Evolutionary conservation across 2,113 vertebrate genomes (phyloP), one percentile per base, ranked within the genome.

Genomic region (Aplodontia rufa): DNA sequence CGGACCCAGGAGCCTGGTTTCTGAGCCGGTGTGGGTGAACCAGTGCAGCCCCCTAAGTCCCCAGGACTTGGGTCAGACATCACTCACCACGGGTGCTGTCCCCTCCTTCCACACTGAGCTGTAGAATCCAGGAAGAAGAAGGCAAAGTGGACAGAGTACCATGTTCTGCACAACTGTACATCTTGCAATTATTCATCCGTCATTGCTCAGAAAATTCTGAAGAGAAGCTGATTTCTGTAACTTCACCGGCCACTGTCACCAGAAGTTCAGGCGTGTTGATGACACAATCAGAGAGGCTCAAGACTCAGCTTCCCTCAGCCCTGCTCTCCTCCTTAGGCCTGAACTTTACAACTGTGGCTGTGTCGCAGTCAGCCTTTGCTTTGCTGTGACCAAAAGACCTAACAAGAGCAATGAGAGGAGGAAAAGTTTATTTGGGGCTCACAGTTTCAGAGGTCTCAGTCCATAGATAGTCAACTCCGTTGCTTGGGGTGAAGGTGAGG

Each of bases 261-360:
- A 79, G 71, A 20, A 58, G 8, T 22, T 92, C 42, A 58, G n/a
- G 7, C 37, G 62, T 60, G 75, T 26, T 85, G 30, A 51, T 51
- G 90, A 68, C 51, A 81, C 16, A 92, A 88, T 32, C 66, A 85
- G 35, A 96, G 47, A 90, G 49, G 5, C 14, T 42, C 11, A 51
- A 51, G 30, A 60, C 72, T 66, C 74, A 47, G 93, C 51, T 94
- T 91, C 45, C 69, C 30, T 96, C 71, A 91, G 26, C 24, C 95
- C 66, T 68, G 17, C 62, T 82, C 60, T 95, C 4, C 22, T 69
- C 74, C 82, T 55, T 66, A 87, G n/a, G 22, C 72, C 88, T 91
- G 83, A 87, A 82, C 84, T 91, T 79, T 47, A 96, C 89, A 87
- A 28, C 60, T 19, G 58, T 6, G 9, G 24, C 24, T 60, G 24